Base-by-base conservation (phyloP, 2,888 invertebrate species). In the Tolmerus cingulatus region DNA sequence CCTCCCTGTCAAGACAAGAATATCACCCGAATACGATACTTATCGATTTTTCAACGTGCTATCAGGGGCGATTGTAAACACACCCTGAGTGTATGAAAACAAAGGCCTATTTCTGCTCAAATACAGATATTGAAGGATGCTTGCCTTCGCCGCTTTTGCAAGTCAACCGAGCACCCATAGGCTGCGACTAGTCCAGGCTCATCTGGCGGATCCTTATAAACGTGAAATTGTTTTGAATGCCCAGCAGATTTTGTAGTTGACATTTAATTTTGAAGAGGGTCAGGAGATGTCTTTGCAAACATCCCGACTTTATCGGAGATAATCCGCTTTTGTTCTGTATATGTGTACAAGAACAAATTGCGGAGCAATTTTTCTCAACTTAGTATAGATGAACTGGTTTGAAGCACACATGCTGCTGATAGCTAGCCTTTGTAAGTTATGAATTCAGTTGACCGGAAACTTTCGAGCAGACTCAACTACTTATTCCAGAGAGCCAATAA, bases 211-310 rank as follows among this genome's bases (percentile, higher is more conserved):
- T 66, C 34, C 40, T 43, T 57, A 57, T 74, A 9, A 74, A 46
- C 46, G 40, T 74, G 74, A 85, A 85, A 66, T 85, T 85, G 85
- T 74, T 57, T 74, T 74, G 51, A 74, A 46, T 30, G 23, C 51
- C 85, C 43, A 74, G 30, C 46, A 86, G 37, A 77, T 78, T 66
- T 77, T 77, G 86, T 27, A 51, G 77, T 86, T 86, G 86, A 86
- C 86, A 78, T 86, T 86, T 77, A 57, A 66, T 86, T 86, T 86
- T 86, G 86, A 86, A 86, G 40, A 86, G 86, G 86, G 86, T 86
- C 86, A 23, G 14, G 74, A 30, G 66, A 37, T 84, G 23, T 84
- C 82, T 37, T 84, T 40, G 14, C 40, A 37, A 84, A 66, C 37
- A 81, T 37, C 23, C 40, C 66, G 66, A 84, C 23, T 40, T 84